Conservation (phyloP, 2,797 vertebrate species). For the Tarsius wallacei region DNA sequence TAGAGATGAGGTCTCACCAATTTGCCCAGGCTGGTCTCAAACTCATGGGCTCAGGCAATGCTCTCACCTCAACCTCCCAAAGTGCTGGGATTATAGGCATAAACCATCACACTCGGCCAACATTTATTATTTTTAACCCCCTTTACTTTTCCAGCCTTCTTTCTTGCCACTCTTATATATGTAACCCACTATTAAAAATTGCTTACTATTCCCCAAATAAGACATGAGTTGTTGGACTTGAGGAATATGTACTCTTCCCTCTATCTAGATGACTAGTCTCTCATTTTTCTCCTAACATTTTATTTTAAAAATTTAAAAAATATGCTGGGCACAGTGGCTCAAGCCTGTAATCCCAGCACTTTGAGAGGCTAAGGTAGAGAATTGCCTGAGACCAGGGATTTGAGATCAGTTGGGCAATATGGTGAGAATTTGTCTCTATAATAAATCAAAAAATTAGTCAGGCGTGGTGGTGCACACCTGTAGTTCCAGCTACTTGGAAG, state of each 20-base stretch:
- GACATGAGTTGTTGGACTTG: neutral
- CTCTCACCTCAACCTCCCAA: neutral
- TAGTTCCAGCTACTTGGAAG: too few relatives aligned
- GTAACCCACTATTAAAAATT: neutral
- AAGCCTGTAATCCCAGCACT: too few relatives aligned
- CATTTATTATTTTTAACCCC: neutral
- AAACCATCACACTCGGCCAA: neutral
- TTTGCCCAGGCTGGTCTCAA: neutral
- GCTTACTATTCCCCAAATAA: conserved; percentile 17
- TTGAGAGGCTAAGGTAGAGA: too few relatives aligned
- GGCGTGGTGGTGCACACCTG: too few relatives aligned
- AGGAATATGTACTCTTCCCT: neutral
- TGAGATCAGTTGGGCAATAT: too few relatives aligned
- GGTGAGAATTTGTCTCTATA: too few relatives aligned
- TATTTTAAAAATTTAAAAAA: neutral
- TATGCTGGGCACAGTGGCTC: too few relatives aligned
- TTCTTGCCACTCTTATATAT: conserved; percentile 7
- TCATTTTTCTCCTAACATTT: conserved; percentile 2
- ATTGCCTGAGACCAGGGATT: too few relatives aligned
- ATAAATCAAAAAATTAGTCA: too few relatives aligned
- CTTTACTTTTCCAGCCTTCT: conserved; percentile 31
- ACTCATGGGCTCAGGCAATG: neutral
- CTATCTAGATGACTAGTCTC: neutral
- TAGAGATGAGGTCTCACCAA: neutral
- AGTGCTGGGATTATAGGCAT: neutral